Evolutionary conservation across 2,888 invertebrate genomes (phyloP).

Genomic region (Maniola hyperantus): DNA sequence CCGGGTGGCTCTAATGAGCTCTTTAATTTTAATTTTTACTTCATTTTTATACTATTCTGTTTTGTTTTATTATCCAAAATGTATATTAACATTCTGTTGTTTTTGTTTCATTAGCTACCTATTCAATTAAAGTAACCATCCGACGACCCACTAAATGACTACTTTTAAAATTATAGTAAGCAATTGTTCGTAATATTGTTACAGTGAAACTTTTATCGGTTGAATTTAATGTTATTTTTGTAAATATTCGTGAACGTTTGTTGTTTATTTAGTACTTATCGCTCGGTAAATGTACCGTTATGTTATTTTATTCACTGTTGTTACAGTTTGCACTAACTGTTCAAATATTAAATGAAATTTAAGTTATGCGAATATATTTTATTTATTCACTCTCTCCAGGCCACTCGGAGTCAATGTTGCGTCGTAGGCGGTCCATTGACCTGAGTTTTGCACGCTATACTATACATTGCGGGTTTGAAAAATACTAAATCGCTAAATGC

Average conservation of each 20-base stretch:
- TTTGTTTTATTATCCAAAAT: too few species aligned
- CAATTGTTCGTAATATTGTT: background rate
- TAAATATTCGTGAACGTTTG: slow-evolving; percentile 5
- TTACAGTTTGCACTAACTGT: background rate
- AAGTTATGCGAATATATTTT: background rate
- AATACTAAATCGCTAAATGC: too few species aligned
- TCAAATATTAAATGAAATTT: background rate
- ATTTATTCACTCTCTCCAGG: background rate
- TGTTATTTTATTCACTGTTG: slow-evolving; percentile 11
- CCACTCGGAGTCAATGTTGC: too few species aligned
- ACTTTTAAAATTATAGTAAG: background rate
- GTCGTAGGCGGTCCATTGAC: too few species aligned
- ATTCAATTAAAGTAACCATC: background rate
- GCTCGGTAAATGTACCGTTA: background rate
- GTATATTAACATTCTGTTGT: too few species aligned
- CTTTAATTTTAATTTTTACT: too few species aligned
- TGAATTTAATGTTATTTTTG: background rate
- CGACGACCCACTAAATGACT: background rate
- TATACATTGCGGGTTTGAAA: too few species aligned
- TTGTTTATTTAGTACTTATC: slow-evolving; percentile 11
- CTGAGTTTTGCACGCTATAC: too few species aligned
- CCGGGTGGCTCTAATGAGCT: too few species aligned
- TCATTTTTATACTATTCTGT: too few species aligned
- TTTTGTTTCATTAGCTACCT: too few species aligned
- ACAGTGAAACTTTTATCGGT: background rate